Conservation (phyloP, 1,140 invertebrate genomes). For the Adoxophyes honmai region DNA sequence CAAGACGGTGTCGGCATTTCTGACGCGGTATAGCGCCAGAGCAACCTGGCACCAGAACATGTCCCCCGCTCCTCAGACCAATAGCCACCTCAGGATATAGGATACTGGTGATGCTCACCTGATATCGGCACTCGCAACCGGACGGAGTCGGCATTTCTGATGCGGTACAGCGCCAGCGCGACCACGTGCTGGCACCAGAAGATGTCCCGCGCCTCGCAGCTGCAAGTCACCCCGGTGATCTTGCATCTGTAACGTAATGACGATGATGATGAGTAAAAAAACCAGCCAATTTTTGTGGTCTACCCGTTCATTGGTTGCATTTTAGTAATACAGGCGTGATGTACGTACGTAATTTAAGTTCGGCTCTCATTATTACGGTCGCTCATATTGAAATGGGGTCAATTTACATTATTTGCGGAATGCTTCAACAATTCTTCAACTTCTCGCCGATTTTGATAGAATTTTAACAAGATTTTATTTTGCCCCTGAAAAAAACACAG, state of each 20-base stretch:
- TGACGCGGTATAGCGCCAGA: background rate
- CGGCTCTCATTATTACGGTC: no score
- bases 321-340: no score
- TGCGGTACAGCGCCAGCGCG: slow-evolving; percentile 91
- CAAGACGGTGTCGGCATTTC: no score
- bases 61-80: background rate
- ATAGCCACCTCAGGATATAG: no score
- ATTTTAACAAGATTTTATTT: no score
- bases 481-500: no score
- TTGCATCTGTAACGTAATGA: slow-evolving; percentile 81
- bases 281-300: background rate
- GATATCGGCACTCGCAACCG: slow-evolving; percentile 91
- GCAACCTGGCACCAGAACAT: background rate
- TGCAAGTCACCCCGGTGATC: slow-evolving; percentile 94
- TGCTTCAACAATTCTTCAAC: no score
- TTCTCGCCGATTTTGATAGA: no score
- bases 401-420: no score
- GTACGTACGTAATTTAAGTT: no score
- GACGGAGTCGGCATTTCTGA: slow-evolving; percentile 89
- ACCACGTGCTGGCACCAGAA: slow-evolving; percentile 97
- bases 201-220: slow-evolving; percentile 90
- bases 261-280: background rate
- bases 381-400: no score
- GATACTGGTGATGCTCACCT: slow-evolving; percentile 72
- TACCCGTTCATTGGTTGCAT: no score